These are phyloP conservation scores for Ictalurus furcatus DNA, from an alignment of 2,113 vertebrate genomes.

Conservation along the genomic window DNA sequence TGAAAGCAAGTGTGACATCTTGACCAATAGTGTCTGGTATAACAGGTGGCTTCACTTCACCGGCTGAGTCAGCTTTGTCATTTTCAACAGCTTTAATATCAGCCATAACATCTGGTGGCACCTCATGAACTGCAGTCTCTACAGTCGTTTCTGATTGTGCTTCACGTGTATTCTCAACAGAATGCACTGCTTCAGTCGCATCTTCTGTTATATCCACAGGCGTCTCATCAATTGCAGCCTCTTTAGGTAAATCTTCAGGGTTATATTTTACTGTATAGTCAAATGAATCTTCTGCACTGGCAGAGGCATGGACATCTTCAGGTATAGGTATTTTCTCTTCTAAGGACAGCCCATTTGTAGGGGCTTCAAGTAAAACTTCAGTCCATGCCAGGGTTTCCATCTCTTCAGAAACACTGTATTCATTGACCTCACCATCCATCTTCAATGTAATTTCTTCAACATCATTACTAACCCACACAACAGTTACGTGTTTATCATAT, in stretches of 20 bases:
- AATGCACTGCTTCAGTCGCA: constrained; percentile 7
- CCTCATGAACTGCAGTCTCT: neutral
- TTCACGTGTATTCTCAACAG: constrained; percentile 15
- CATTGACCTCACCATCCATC: neutral
- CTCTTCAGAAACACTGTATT: constrained; percentile 21
- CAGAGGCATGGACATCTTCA: neutral
- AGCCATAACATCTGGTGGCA: neutral
- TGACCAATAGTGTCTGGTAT: neutral
- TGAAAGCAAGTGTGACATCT: neutral
- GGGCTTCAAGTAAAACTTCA: neutral
- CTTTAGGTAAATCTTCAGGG: neutral
- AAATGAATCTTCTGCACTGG: neutral
- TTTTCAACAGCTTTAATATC: neutral
- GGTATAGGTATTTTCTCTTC: neutral
- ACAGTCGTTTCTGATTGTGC: neutral
- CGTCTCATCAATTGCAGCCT: neutral
- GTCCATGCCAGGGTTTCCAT: neutral
- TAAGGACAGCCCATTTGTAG: constrained; percentile 1
- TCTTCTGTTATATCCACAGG: neutral
- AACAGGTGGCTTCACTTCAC: neutral
- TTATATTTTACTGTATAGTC: neutral
- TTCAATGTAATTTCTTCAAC: constrained; percentile 12
- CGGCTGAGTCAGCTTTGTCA: neutral
- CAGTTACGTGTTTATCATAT: neutral
- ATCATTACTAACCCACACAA: neutral